Conservation (phyloP, 2,797 vertebrate species). For the Lycodopsis pacificus region DNA sequence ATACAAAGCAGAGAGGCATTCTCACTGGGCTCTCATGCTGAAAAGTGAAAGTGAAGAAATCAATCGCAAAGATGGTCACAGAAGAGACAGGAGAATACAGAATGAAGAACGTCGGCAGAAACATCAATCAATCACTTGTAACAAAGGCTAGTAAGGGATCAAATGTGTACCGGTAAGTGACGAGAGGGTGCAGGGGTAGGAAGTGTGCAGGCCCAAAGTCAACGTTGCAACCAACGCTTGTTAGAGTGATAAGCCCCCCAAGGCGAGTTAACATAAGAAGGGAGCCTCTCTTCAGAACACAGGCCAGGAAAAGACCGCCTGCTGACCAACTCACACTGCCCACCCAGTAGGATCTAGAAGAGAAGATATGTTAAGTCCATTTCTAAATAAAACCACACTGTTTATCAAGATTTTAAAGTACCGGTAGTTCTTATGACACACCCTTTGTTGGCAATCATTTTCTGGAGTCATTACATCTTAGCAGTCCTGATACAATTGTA, state of each 20-base stretch:
- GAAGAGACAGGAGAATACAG: constrained; percentile 46
- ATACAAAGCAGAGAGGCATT: background rate
- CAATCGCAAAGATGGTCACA: constrained; percentile 76
- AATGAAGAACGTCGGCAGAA: constrained; percentile 25
- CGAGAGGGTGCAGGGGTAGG: constrained; percentile 95
- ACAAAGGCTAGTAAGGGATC: background rate
- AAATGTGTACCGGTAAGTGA: constrained; percentile 90
- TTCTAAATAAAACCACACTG: constrained; percentile 11
- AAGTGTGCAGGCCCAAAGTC: constrained; percentile 97
- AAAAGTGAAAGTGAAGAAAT: constrained; percentile 73
- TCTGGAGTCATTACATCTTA: background rate
- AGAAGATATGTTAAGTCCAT: background rate
- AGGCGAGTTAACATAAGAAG: constrained; percentile 90
- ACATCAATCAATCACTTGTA: constrained; percentile 9
- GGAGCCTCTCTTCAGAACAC: constrained; percentile 94
- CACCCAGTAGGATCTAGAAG: constrained; percentile 94
- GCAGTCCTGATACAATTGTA: background rate
- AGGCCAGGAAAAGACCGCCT: constrained; percentile 91
- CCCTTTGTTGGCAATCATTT: background rate
- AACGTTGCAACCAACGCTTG: constrained; percentile 91
- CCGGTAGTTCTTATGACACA: background rate
- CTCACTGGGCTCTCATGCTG: constrained; percentile 64
- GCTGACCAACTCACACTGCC: constrained; percentile 91
- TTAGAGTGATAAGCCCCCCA: constrained; percentile 89
- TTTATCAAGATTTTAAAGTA: background rate